Percentiles rank a stretch among this genome's conserved stretches.
Evolutionary conservation across 2,113 vertebrate genomes (phyloP).

Genomic region (Scatophagus argus): DNA sequence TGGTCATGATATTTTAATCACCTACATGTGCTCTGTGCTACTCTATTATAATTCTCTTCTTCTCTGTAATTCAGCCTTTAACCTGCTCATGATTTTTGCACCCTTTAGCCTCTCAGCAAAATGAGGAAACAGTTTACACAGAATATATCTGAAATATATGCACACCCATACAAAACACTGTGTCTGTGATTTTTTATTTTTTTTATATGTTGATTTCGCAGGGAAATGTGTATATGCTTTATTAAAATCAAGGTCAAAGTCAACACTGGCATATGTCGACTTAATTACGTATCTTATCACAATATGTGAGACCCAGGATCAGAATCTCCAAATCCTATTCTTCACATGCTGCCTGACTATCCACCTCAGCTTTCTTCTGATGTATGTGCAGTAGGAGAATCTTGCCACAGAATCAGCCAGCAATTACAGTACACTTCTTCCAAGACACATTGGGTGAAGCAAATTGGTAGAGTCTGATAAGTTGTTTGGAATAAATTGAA

Average conservation of each 20-base stretch:
- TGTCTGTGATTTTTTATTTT: background rate
- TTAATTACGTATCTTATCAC: background rate
- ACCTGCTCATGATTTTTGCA: background rate
- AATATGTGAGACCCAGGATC: background rate
- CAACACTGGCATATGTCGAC: background rate
- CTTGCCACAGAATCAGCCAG: background rate
- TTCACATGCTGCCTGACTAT: background rate
- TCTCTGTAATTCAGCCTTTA: background rate
- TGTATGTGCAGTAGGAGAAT: background rate
- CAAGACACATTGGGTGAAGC: background rate
- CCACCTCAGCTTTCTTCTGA: background rate
- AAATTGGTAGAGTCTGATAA: background rate
- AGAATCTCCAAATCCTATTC: background rate
- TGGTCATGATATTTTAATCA: slow-evolving; percentile 5
- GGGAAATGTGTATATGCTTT: too few species aligned
- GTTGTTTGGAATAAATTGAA: background rate
- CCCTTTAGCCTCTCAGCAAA: background rate
- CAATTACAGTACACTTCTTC: background rate
- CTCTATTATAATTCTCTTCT: background rate
- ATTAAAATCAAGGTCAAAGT: too few species aligned
- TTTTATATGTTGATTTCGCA: too few species aligned
- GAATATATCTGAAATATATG: background rate
- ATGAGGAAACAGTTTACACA: background rate
- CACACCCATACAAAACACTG: background rate
- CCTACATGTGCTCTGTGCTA: background rate